Evolutionary conservation across 1,140 invertebrate species (phyloP).

Genomic region (Listronotus bonariensis): DNA sequence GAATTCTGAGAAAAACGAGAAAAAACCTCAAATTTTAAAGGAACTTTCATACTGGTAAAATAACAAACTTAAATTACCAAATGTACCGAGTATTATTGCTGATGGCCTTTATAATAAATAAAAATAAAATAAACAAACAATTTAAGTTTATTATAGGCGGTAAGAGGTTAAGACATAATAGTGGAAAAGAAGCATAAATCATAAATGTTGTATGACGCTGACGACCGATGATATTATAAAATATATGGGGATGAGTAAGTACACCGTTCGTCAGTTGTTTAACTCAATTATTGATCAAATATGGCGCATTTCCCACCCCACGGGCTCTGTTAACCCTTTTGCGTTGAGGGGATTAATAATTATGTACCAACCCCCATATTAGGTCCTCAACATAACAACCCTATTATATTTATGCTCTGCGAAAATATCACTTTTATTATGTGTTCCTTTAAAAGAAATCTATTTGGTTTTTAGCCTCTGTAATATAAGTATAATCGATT

Average conservation of each 20-base stretch:
- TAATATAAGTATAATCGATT: slow-evolving; percentile 41
- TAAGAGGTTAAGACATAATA: too few relatives aligned
- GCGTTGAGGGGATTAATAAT: slow-evolving; percentile 54
- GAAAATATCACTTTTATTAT: slow-evolving; percentile 52
- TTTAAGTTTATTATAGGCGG: too few relatives aligned
- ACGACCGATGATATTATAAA: slow-evolving; percentile 32
- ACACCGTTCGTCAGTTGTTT: slow-evolving; percentile 55
- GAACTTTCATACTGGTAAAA: too few relatives aligned
- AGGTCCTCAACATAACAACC: slow-evolving; percentile 51
- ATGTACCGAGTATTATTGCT: too few relatives aligned
- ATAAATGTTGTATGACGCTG: slow-evolving; percentile 35
- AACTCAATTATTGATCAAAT: slow-evolving; percentile 59
- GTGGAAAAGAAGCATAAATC: too few relatives aligned
- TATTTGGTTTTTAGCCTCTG: slow-evolving; percentile 42
- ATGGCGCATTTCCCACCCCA: slow-evolving; percentile 55
- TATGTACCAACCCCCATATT: slow-evolving; percentile 55
- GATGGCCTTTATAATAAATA: too few relatives aligned
- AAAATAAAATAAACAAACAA: too few relatives aligned
- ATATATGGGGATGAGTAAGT: slow-evolving; percentile 48
- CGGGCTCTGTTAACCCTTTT: slow-evolving; percentile 54
- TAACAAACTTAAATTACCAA: too few relatives aligned
- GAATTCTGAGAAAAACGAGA: too few relatives aligned
- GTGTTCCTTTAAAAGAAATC: slow-evolving; percentile 46
- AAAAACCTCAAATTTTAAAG: too few relatives aligned
- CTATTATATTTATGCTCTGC: slow-evolving; percentile 53